Evolutionary conservation across 2,113 vertebrate species (phyloP), one percentile per base, ranked within the genome.

Genomic region (Myotis lucifugus): DNA sequence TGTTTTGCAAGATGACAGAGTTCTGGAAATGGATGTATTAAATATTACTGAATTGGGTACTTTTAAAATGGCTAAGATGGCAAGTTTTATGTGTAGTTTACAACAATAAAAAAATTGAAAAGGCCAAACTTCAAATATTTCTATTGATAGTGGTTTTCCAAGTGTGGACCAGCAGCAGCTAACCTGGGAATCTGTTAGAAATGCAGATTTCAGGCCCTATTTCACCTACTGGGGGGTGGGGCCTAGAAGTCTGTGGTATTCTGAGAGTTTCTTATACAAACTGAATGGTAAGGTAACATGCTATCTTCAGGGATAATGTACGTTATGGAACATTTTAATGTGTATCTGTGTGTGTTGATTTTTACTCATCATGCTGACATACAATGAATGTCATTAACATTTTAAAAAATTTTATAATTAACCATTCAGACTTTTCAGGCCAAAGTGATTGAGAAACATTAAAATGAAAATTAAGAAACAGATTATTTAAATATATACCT

Each of bases 371-470:
- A 59, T 52, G 32, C 37, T 37, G 46, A 94, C 46, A 81, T n/a
- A 78, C 19, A 73, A 32, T 59, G 32, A 87, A 46, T 73, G 29
- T 54, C 46, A 56, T 85, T 89, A 17, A 56, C n/a, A n/a, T n/a
- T 85, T 21, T 59, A 13, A 18, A 8, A 67, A 70, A 11, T 34
- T 76, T 74, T 50, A 69, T 4, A 50, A 73, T 69, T 91, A 93
- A 79, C 18, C 25, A 89, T 85, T 84, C 32, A 85, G 15, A 88
- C 5, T 37, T 90, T 91, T 76, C 32, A 85, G 77, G 73, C 34
- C 56, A 93, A 85, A 85, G 21, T 81, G 21, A 90, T 1, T 56
- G 11, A 70, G 37, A 90, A 90, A 95, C 32, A 64, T 90, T 90
- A 79, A 93, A 87, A 73, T 66, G 34, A 42, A 93, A 88, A 67